These are phyloP conservation scores for Trichogramma dendrolimi DNA, from an alignment of 2,888 invertebrate genomes.

Conservation along the genomic window DNA sequence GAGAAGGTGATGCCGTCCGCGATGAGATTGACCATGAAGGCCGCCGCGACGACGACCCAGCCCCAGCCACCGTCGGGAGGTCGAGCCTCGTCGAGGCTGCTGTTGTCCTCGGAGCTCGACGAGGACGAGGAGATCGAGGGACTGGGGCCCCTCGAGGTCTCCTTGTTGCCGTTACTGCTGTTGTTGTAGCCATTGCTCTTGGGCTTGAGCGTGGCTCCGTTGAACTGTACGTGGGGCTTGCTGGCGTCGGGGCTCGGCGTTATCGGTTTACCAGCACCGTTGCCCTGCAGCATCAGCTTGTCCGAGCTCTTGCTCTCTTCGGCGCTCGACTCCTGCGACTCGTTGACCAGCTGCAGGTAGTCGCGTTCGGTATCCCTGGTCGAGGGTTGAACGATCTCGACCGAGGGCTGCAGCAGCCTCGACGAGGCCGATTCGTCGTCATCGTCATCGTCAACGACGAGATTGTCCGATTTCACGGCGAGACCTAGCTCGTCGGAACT, in stretches of 20 bases:
- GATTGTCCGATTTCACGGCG: constrained; percentile 1
- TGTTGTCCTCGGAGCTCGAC: constrained; percentile 60
- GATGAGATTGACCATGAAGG: constrained; percentile 84
- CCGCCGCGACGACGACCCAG: constrained; percentile 86
- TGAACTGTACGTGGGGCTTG: constrained; percentile 47
- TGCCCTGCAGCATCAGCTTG: constrained; percentile 33
- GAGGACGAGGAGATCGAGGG: constrained; percentile 50
- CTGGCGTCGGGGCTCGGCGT: constrained; percentile 21
- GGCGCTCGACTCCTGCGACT: constrained; percentile 28
- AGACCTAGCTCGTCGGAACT: constrained; percentile 11
- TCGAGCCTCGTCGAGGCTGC: constrained; percentile 61
- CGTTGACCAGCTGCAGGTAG: constrained; percentile 27
- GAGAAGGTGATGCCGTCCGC: constrained; percentile 91
- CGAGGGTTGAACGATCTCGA: no score
- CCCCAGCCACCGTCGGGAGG: constrained; percentile 90
- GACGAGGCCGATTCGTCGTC: constrained; percentile 28
- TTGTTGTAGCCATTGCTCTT: constrained; percentile 26
- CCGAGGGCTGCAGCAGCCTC: constrained; percentile 15
- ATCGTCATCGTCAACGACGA: constrained; percentile 24
- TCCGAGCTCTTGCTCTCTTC: constrained; percentile 35
- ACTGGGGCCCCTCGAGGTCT: constrained; percentile 33
- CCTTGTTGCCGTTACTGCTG: constrained; percentile 25
- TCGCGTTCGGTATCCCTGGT: not conserved
- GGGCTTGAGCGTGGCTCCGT: constrained; percentile 34
- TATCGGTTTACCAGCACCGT: constrained; percentile 35